Conservation (phyloP, 2,113 vertebrate genomes). For the Dermatemys mawii region DNA sequence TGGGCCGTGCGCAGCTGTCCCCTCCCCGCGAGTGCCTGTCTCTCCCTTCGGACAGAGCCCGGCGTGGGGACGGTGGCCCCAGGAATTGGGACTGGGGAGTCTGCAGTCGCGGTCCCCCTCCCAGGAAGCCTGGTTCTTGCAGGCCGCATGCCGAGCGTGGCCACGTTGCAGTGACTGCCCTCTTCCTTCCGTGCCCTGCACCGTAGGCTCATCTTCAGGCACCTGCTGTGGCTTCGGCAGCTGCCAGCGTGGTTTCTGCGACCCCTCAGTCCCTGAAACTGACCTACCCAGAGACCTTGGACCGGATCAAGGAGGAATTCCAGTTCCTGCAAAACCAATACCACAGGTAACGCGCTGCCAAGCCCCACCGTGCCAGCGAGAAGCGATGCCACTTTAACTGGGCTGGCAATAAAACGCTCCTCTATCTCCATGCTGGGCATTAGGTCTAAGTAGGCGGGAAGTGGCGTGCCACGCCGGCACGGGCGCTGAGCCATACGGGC, state of each 20-base stretch:
- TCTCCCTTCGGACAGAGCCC: neutral
- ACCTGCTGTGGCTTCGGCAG: slow-evolving; percentile 83
- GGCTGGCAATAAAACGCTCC: neutral
- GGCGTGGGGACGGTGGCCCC: neutral
- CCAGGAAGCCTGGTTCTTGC: neutral
- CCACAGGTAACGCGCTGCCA: slow-evolving; percentile 81
- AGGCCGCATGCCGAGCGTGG: neutral
- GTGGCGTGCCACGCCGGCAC: rapidly evolving
- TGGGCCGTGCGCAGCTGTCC: no score
- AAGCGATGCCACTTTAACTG: neutral
- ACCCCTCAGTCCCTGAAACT: slow-evolving; percentile 89
- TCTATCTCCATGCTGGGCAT: rapidly evolving
- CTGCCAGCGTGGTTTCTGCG: slow-evolving; percentile 81
- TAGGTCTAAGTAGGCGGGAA: neutral
- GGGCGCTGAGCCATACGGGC: neutral
- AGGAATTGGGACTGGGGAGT: neutral
- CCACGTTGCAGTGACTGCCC: no score
- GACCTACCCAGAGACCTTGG: slow-evolving; percentile 91
- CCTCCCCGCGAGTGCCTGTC: no score
- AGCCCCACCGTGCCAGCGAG: rapidly evolving
- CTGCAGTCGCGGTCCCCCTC: neutral
- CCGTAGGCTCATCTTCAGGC: slow-evolving; percentile 79
- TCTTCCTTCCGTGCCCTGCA: slow-evolving; percentile 2
- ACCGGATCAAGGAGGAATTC: slow-evolving; percentile 94
- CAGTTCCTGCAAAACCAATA: slow-evolving; percentile 95